Conservation (phyloP, 37 sponge, comb jelly and placozoan genomes). For the Ianthella basta region DNA sequence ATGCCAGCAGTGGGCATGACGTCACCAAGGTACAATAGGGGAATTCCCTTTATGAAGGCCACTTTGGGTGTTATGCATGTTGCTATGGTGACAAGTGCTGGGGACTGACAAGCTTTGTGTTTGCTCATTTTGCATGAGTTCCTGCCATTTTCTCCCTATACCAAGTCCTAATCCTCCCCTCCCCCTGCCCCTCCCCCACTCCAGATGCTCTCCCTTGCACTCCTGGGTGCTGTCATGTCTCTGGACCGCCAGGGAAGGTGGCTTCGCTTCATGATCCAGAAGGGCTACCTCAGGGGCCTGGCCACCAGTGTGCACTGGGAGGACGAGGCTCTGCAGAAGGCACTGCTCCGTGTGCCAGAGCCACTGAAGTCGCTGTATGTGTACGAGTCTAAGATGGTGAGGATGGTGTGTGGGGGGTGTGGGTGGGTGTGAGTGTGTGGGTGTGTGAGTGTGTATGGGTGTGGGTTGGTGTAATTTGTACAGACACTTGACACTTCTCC, state of each 20-base stretch:
- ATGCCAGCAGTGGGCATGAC: slow-evolving; percentile 89
- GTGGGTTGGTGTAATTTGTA: no score
- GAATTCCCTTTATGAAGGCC: not conserved
- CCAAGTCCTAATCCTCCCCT: not conserved
- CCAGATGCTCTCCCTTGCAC: slow-evolving; percentile 87
- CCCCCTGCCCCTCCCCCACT: not conserved
- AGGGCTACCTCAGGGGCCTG: slow-evolving; percentile 78
- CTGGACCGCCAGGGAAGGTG: slow-evolving; percentile 74
- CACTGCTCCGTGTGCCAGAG: slow-evolving; percentile 67
- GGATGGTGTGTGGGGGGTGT: not conserved
- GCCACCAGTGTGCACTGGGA: slow-evolving; percentile 80
- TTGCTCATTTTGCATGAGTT: not conserved
- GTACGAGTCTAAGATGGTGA: slow-evolving; percentile 93
- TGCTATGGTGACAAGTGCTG: no score
- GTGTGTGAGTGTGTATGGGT: not conserved
- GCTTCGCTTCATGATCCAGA: slow-evolving; percentile 65
- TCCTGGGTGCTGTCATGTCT: slow-evolving; percentile 75
- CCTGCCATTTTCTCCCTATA: not conserved
- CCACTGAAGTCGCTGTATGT: slow-evolving; percentile 82
- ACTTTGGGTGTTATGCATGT: no score
- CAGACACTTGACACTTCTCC: not conserved
- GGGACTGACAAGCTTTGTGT: no score
- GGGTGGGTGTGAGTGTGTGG: not conserved
- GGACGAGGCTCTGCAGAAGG: slow-evolving; percentile 74
- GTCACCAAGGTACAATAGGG: slow-evolving; percentile 57